Evolutionary conservation across 2,888 invertebrate genomes (phyloP).

Genomic region (Amphimallon solstitiale): DNA sequence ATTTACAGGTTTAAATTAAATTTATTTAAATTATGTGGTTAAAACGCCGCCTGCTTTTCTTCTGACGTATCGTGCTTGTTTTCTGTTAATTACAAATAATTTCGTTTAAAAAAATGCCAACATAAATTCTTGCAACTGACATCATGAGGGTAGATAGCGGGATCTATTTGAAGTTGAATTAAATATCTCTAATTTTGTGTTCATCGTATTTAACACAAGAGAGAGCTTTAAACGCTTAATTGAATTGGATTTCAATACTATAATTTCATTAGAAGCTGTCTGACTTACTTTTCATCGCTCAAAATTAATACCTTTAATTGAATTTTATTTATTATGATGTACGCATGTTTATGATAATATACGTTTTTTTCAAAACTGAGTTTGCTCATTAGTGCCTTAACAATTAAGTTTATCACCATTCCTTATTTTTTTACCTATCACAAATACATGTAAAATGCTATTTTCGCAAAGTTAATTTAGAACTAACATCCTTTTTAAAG

Average conservation of each 20-base stretch:
- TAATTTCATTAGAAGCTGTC: slow-evolving; percentile 11
- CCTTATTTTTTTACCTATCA: too few relatives aligned
- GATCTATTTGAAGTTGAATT: slow-evolving; percentile 6
- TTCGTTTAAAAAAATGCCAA: slow-evolving; percentile 16
- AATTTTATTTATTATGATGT: too few relatives aligned
- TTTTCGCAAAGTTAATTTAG: too few relatives aligned
- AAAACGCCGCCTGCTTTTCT: not conserved
- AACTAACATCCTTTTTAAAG: too few relatives aligned
- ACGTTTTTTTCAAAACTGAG: too few relatives aligned
- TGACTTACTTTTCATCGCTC: too few relatives aligned
- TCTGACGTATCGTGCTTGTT: not conserved
- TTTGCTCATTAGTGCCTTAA: too few relatives aligned
- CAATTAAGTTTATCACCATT: too few relatives aligned
- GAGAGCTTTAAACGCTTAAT: not conserved
- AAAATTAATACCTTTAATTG: too few relatives aligned
- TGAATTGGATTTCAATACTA: slow-evolving; percentile 3
- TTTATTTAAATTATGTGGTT: slow-evolving; percentile 17
- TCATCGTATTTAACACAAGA: slow-evolving; percentile 11
- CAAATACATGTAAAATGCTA: too few relatives aligned
- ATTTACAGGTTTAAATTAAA: slow-evolving; percentile 24
- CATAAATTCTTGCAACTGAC: slow-evolving; percentile 15
- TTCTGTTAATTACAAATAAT: slow-evolving; percentile 29
- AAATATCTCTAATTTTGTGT: slow-evolving; percentile 12
- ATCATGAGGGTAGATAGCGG: slow-evolving; percentile 23
- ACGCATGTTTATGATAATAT: too few relatives aligned